Evolutionary conservation across 2,888 invertebrate genomes (phyloP).

Genomic region (Athalia rosae): DNA sequence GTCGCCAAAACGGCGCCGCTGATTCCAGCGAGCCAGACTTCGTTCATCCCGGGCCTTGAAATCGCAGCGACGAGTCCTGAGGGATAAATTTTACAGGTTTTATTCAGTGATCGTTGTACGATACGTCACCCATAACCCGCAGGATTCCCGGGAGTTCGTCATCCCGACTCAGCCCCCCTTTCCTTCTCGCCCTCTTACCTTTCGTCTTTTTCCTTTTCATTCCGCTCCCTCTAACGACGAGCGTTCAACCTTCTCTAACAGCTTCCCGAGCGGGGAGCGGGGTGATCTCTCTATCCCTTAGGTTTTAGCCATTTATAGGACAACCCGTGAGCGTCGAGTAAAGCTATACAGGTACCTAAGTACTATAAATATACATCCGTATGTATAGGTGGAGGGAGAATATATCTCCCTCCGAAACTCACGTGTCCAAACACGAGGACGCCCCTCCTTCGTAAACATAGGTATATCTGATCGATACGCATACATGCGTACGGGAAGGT

Average conservation of each 20-base stretch:
- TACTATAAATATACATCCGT: too few species aligned
- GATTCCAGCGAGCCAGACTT: conserved; percentile 88
- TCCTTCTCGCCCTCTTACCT: not conserved
- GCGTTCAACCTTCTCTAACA: not conserved
- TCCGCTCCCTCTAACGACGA: too few species aligned
- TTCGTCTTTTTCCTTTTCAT: not conserved
- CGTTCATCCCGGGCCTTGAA: conserved; percentile 90
- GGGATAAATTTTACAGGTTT: conserved; percentile 51
- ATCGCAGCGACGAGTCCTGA: conserved; percentile 84
- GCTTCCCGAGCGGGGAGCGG: not conserved
- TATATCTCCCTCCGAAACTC: not conserved
- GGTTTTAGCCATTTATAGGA: not conserved
- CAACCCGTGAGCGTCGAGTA: not conserved
- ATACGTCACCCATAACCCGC: not conserved
- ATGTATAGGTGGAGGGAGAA: too few species aligned
- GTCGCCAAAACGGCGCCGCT: conserved; percentile 89
- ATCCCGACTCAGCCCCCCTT: not conserved
- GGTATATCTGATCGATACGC: conserved; percentile 1
- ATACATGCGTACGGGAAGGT: not conserved
- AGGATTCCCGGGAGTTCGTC: not conserved
- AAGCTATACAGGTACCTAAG: too few species aligned
- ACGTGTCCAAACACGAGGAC: conserved; percentile 16
- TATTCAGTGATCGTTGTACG: not conserved
- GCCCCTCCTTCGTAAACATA: not conserved
- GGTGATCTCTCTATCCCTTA: not conserved